phyloP scores from a whole-genome alignment of 2,797 vertebrate genomes.

The Carduelis carduelis region DNA sequence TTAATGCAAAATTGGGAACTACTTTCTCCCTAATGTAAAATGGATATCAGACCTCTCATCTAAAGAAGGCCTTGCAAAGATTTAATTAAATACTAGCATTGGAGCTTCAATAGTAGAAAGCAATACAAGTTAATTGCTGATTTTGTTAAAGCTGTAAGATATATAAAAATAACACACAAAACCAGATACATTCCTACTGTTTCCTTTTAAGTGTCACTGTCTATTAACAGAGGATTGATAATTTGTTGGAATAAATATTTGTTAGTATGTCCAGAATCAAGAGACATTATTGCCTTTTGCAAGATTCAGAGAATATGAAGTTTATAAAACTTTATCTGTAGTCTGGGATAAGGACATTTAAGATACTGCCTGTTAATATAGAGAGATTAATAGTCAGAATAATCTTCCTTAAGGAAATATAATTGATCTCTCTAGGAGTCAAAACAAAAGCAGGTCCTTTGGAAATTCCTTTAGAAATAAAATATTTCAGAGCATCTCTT shows the following conservation, averaged over 20 bases:
- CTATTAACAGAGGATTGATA: neutral
- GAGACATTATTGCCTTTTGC: neutral
- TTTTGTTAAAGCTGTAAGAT: neutral
- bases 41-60: neutral
- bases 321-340: neutral
- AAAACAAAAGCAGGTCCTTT: neutral
- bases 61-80: neutral
- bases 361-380: neutral
- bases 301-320: neutral
- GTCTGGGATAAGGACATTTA: neutral
- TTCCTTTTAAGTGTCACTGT: neutral
- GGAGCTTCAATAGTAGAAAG: neutral
- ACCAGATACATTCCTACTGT: neutral
- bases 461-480: neutral
- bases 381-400: neutral
- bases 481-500: neutral
- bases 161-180: neutral
- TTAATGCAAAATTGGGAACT: neutral
- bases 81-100: neutral
- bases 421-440: neutral
- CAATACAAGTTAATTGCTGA: neutral
- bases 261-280: neutral
- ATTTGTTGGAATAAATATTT: neutral
- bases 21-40: neutral
- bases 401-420: neutral